Percentiles rank a stretch among this genome's conserved stretches.
Conservation (phyloP, 2,797 vertebrate genomes). For the Neosilurus hyrtlii region DNA sequence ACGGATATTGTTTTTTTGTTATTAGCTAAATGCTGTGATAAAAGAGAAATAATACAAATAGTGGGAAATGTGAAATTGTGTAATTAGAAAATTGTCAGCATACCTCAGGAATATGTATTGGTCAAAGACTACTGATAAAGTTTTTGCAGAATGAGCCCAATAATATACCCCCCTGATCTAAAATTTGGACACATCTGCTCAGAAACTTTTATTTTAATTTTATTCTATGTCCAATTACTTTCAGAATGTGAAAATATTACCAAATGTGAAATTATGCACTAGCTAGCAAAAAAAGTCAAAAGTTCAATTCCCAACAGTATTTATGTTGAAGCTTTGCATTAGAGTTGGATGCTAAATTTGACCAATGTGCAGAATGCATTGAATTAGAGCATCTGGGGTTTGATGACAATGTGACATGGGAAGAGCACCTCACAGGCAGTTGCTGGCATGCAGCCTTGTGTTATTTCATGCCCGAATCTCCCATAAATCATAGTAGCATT, state of each 20-base stretch:
- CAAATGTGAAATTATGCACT: neutral
- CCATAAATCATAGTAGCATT: neutral
- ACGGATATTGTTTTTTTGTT: neutral
- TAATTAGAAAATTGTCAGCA: neutral
- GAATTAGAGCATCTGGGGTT: neutral
- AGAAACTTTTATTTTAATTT: neutral
- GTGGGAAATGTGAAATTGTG: too few species aligned
- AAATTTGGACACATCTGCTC: neutral
- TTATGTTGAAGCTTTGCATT: neutral
- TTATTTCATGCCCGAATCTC: slow-evolving; percentile 3
- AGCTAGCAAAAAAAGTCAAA: neutral
- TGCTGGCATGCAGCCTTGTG: neutral
- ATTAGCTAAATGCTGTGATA: neutral
- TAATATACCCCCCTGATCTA: neutral
- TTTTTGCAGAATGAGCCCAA: neutral
- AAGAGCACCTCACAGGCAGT: neutral
- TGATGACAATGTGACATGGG: neutral
- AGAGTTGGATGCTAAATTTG: neutral
- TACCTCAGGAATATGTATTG: neutral
- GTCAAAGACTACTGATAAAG: neutral
- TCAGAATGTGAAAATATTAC: neutral
- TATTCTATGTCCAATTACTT: neutral
- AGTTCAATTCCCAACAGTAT: neutral
- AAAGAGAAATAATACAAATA: neutral
- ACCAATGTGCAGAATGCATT: neutral